A percentile compares a stretch with the other conserved stretches of the same genome.
phyloP scores from a whole-genome alignment of 2,888 invertebrate genomes.

The Aethes cnicana region DNA sequence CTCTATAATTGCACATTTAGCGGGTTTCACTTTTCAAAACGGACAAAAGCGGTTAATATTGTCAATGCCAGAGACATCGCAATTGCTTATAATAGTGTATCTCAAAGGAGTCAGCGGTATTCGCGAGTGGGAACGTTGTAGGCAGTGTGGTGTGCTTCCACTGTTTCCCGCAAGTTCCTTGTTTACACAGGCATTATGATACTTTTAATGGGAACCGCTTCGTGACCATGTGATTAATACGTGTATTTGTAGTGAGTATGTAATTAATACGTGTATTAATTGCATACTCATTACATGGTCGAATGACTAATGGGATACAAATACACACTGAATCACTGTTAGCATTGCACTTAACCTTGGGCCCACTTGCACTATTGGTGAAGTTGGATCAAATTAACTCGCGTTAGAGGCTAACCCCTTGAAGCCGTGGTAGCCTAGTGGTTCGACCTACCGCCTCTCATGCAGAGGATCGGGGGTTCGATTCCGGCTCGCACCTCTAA shows the following conservation, averaged over 20 bases:
- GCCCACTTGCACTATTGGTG: no score
- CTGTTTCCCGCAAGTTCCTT: constrained; percentile 52
- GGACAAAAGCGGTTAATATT: constrained; percentile 36
- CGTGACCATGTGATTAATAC: constrained; percentile 68
- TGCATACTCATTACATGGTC: constrained; percentile 27
- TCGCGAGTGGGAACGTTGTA: constrained; percentile 50
- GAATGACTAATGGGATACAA: constrained; percentile 3
- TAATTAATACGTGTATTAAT: no score
- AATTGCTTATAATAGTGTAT: background rate
- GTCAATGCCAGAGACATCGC: background rate
- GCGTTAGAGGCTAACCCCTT: no score
- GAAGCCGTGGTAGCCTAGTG: no score
- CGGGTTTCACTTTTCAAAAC: constrained; percentile 54
- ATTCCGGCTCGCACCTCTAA: no score
- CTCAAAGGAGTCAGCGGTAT: constrained; percentile 39
- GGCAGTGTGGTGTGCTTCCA: constrained; percentile 72
- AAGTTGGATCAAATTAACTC: no score
- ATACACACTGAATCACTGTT: background rate
- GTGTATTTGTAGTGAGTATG: no score
- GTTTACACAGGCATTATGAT: constrained; percentile 64
- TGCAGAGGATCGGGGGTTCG: no score
- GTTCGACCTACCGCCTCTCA: no score
- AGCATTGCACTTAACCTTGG: no score
- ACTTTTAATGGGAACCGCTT: constrained; percentile 61
- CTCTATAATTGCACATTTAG: constrained; percentile 53